Conservation (phyloP, 1,140 invertebrate genomes). For the Ylistrum balloti region DNA sequence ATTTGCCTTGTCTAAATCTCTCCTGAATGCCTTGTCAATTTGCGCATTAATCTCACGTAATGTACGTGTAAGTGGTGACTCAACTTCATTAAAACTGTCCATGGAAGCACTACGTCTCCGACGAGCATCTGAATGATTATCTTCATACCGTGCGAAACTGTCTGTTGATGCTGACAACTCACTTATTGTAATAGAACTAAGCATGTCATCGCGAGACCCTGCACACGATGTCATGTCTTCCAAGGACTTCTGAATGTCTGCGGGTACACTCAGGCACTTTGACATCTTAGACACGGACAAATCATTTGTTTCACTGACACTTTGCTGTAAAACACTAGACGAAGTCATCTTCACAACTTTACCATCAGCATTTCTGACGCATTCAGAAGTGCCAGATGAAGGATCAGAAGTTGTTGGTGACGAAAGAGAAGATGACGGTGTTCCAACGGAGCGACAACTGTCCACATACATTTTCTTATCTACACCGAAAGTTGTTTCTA, state of each 20-base stretch:
- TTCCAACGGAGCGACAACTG: background rate
- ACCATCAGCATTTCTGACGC: background rate
- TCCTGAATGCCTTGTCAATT: conserved; percentile 77
- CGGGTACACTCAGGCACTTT: conserved; percentile 79
- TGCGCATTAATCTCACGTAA: conserved; percentile 76
- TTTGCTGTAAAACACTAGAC: background rate
- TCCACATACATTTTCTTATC: conserved; percentile 29
- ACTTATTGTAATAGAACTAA: conserved; percentile 78
- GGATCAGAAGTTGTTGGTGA: background rate
- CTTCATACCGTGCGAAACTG: conserved; percentile 56
- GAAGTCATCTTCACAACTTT: conserved; percentile 6
- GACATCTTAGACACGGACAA: conserved; percentile 67
- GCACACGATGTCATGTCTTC: conserved; percentile 75
- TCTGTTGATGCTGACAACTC: conserved; percentile 77
- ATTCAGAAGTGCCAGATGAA: background rate
- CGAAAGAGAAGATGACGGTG: conserved; percentile 2
- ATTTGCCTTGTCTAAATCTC: conserved; percentile 62
- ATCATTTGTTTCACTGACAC: conserved; percentile 50
- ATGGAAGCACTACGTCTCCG: conserved; percentile 74
- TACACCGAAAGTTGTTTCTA: background rate
- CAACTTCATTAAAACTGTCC: conserved; percentile 72
- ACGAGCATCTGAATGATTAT: conserved; percentile 48
- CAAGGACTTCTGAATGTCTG: conserved; percentile 78
- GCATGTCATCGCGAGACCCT: conserved; percentile 71
- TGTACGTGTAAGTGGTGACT: conserved; percentile 73